Evolutionary conservation across 2,888 invertebrate genomes (phyloP).

Genomic region (Amiota communis): DNA sequence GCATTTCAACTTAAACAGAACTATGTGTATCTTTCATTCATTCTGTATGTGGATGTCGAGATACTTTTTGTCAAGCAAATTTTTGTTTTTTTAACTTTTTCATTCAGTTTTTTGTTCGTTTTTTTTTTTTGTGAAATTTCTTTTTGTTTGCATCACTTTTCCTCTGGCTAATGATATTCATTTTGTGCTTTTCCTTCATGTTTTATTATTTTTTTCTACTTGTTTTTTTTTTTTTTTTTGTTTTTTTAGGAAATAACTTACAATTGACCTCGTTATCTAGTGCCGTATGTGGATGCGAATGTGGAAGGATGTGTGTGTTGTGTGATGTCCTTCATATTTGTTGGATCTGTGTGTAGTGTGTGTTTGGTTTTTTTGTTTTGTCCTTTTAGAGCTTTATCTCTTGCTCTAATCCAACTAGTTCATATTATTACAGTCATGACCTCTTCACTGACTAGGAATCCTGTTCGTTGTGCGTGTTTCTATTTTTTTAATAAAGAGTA

Average conservation of each 20-base stretch:
- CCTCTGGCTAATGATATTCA: slow-evolving; percentile 56
- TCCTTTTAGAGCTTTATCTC: slow-evolving; percentile 6
- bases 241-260: slow-evolving; percentile 58
- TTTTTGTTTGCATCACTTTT: slow-evolving; percentile 3
- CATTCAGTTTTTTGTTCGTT: background rate
- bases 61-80: slow-evolving; percentile 13
- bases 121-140: background rate
- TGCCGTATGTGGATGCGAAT: slow-evolving; percentile 46
- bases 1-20: background rate
- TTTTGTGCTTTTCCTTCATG: slow-evolving; percentile 48
- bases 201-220: slow-evolving; percentile 12
- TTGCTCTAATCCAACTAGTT: slow-evolving; percentile 51
- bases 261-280: slow-evolving; percentile 64
- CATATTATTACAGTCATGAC: slow-evolving; percentile 54
- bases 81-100: slow-evolving; percentile 25
- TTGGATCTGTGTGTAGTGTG: background rate
- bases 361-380: slow-evolving; percentile 11
- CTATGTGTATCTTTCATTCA: too few relatives aligned
- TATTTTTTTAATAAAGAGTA: slow-evolving; percentile 38
- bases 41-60: background rate
- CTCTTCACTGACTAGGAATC: slow-evolving; percentile 54
- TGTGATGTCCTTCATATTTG: too few relatives aligned
- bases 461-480: background rate
- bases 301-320: too few relatives aligned
- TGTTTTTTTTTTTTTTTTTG: slow-evolving; percentile 19